Percentiles rank a stretch among this genome's conserved stretches.
Evolutionary conservation across 2,113 vertebrate genomes (phyloP).

Genomic region (Indicator maculatus): DNA sequence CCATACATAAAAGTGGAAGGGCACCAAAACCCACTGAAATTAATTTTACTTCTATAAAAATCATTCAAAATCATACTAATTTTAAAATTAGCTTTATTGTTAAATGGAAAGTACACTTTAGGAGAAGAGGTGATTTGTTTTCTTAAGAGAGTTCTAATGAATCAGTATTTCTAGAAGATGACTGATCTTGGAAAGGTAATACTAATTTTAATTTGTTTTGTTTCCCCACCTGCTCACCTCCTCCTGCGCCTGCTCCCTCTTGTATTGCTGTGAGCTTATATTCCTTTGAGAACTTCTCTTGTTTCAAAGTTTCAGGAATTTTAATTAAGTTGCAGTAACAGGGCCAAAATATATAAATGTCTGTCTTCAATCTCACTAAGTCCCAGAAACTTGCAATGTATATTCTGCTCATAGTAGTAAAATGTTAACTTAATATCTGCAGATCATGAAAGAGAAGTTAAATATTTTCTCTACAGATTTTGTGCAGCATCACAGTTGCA

Average conservation of each 20-base stretch:
- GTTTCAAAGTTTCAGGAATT: conserved; percentile 32
- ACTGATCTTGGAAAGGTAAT: neutral
- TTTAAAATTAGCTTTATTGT: neutral
- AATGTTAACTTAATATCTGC: neutral
- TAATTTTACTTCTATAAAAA: neutral
- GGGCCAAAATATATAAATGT: neutral
- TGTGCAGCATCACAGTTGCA: neutral
- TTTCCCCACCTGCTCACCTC: neutral
- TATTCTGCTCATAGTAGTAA: neutral
- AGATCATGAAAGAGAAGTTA: neutral
- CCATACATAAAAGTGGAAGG: neutral
- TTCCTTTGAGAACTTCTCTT: neutral
- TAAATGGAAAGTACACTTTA: neutral
- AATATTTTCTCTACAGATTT: neutral
- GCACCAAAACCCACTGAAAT: neutral
- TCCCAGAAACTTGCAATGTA: neutral
- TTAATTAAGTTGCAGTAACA: conserved; percentile 1
- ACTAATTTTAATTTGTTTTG: neutral
- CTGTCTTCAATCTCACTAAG: neutral
- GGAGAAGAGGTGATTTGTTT: neutral
- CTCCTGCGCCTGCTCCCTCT: neutral
- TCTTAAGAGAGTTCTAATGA: neutral
- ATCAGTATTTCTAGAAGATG: neutral
- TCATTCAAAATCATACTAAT: neutral
- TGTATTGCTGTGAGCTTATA: neutral